These are phyloP conservation scores for Sarcophaga rosellei DNA, from an alignment of 2,888 invertebrate genomes.

Conservation along the genomic window DNA sequence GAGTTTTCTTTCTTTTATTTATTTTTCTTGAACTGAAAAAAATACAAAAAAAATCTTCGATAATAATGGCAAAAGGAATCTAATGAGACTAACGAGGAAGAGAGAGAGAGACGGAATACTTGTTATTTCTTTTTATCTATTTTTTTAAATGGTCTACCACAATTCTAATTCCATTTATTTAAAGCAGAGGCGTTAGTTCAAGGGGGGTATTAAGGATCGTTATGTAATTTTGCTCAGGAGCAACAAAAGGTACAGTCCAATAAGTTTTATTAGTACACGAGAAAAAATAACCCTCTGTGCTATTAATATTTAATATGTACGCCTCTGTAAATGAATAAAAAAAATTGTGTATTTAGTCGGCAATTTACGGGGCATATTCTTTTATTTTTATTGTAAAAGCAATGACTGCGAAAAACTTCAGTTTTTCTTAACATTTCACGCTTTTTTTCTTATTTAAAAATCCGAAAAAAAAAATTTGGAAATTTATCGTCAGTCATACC, in stretches of 20 bases:
- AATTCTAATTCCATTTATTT: conserved; percentile 14
- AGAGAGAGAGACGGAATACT: not conserved
- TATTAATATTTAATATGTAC: not conserved
- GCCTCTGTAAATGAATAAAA: conserved; percentile 20
- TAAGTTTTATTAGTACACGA: too few species aligned
- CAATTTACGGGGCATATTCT: conserved; percentile 40
- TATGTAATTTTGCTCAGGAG: too few species aligned
- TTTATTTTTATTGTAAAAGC: conserved; percentile 9
- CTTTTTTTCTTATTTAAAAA: conserved; percentile 40
- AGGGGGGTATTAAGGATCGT: too few species aligned
- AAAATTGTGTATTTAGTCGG: conserved; percentile 36
- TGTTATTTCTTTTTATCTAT: conserved; percentile 26
- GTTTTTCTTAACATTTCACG: conserved; percentile 39
- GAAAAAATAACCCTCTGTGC: too few species aligned
- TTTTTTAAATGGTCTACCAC: conserved; percentile 18
- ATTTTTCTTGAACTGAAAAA: not conserved
- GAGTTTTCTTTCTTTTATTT: not conserved
- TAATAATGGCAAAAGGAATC: conserved; percentile 29
- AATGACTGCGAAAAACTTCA: conserved; percentile 23
- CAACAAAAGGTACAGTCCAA: too few species aligned
- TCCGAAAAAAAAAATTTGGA: not conserved
- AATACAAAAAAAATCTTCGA: conserved; percentile 1
- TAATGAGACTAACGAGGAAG: not conserved
- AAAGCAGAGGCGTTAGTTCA: not conserved
- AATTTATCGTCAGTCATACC: not conserved